phyloP scores from a whole-genome alignment of 2,888 invertebrate genomes.

The Sialis lutaria region DNA sequence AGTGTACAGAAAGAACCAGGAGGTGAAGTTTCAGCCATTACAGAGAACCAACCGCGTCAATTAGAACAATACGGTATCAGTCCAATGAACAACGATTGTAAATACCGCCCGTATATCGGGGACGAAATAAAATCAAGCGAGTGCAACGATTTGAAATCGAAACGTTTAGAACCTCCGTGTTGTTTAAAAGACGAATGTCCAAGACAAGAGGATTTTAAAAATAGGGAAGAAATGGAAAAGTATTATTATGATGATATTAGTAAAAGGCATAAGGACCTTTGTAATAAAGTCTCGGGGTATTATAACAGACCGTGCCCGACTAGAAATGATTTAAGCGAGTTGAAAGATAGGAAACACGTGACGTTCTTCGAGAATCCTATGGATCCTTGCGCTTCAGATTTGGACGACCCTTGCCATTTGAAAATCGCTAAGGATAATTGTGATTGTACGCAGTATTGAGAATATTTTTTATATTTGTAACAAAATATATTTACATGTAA shows the following conservation, averaged over 20 bases:
- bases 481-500: too few species aligned
- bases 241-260: conserved; percentile 22
- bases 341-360: too few species aligned
- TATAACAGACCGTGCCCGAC: conserved; percentile 4
- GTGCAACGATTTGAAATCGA: not conserved
- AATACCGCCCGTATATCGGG: not conserved
- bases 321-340: not conserved
- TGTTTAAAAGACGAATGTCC: conserved; percentile 2
- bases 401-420: conserved; percentile 19
- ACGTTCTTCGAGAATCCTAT: conserved; percentile 7
- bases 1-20: not conserved
- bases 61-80: conserved; percentile 1
- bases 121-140: conserved; percentile 1
- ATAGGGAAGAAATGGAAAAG: conserved; percentile 21
- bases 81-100: not conserved
- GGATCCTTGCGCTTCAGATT: conserved; percentile 17
- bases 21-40: not conserved
- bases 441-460: conserved; percentile 19
- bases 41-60: not conserved
- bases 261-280: conserved; percentile 19
- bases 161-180: not conserved
- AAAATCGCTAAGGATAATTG: conserved; percentile 18
- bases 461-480: too few species aligned
- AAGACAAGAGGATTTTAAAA: conserved; percentile 16
- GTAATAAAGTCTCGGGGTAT: conserved; percentile 18